phyloP scores from a whole-genome alignment of 2,113 vertebrate species.

The Loxodonta africana region DNA sequence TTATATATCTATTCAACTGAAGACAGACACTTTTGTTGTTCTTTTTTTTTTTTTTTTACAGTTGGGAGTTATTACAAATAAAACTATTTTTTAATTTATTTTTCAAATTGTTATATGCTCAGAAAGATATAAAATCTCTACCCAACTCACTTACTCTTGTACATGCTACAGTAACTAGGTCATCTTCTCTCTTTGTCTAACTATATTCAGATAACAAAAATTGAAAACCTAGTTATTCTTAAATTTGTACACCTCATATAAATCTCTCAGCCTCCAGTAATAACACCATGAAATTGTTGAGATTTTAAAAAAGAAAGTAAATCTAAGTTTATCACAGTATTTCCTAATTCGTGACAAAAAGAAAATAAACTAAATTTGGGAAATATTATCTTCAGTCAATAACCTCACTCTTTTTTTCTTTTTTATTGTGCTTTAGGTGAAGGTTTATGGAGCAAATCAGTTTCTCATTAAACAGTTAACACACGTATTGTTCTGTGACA shows the following conservation, averaged over 20 bases:
- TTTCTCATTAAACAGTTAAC: too few relatives aligned
- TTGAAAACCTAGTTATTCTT: background rate
- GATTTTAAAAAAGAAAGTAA: background rate
- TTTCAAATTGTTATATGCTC: background rate
- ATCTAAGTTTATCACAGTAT: background rate
- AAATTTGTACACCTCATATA: background rate
- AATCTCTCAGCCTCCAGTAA: background rate
- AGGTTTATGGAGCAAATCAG: too few relatives aligned
- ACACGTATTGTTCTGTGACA: too few relatives aligned
- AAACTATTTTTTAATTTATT: background rate
- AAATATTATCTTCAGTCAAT: background rate
- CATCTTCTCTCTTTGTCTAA: background rate
- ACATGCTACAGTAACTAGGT: background rate
- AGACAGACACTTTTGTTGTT: too few relatives aligned
- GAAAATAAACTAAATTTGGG: constrained; percentile 8
- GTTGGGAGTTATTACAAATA: background rate
- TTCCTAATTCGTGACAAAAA: background rate
- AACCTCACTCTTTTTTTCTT: too few relatives aligned
- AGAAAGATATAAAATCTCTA: background rate
- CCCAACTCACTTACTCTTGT: background rate
- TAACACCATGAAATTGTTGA: background rate
- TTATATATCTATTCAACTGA: background rate
- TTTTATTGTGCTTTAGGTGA: too few relatives aligned
- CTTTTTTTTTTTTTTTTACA: background rate
- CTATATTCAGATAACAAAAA: background rate